Base-by-base conservation (phyloP, 2,113 vertebrate genomes). In the Ceyx cyanopectus region DNA sequence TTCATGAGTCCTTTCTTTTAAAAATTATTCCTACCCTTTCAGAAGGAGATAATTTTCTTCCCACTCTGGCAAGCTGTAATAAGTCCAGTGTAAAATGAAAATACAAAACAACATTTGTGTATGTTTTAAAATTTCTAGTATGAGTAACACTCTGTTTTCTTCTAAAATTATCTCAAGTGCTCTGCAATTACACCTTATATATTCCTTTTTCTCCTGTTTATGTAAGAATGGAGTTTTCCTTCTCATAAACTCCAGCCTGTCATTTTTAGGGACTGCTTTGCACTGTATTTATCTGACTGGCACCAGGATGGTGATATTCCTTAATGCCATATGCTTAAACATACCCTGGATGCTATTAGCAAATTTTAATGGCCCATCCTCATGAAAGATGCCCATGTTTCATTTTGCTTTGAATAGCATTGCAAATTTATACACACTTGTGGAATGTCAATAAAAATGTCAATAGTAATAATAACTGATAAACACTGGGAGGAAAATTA, bases 361-460 rank as follows among this genome's bases (percentile, higher is more conserved):
- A 81, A 45, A 26, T 96, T 89, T 96, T 89, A 66, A 60, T 89
- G 75, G 21, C 51, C 46, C 3, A 9, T 57, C 60, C 74, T 92
- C 5, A 0, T 66, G 74, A 66, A 70, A 76, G 84, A 78, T 94
- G 70, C 40, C 63, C 58, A 19, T 0, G 0, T 79, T 92, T 93
- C 79, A 69, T n/a, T 82, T 72, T 75, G 60, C 68, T 70, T 66
- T 1, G 12, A 66, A 37, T 62, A 81, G 19, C 65, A 6, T 26
- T 48, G 62, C 30, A 74, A 40, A 60, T 82, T 53, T 74, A 34
- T 83, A 48, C 11, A 21, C 46, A 27, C 54, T 89, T 73, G 32
- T 32, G 81, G 70, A 92, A 76, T 92, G 62, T 80, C 76, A 69
- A 15, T 73, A 50, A 50, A 63, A 76, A 53, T 82, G 78, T 81